These are phyloP conservation scores for Delia radicum DNA, from an alignment of 1,140 invertebrate species.

Conservation along the genomic window DNA sequence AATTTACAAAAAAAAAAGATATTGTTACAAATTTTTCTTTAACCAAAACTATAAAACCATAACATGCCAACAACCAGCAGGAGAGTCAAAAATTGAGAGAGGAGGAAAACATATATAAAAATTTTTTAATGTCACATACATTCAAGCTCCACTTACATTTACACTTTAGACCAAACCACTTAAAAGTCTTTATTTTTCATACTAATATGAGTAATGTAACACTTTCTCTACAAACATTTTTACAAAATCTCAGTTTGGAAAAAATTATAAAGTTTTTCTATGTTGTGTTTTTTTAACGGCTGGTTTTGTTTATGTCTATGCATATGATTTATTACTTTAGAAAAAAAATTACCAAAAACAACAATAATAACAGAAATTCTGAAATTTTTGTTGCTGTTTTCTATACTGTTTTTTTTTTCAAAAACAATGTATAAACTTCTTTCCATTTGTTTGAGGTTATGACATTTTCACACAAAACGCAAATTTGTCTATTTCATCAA, in stretches of 20 bases:
- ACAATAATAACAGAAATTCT: neutral
- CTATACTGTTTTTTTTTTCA: neutral
- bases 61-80: neutral
- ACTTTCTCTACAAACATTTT: neutral
- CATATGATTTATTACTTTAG: conserved; percentile 22
- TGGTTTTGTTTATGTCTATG: conserved; percentile 22
- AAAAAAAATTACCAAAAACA: neutral
- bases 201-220: neutral
- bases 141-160: neutral
- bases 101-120: too few relatives aligned
- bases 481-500: conserved; percentile 24
- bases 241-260: neutral
- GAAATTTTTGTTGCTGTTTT: neutral
- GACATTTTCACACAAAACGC: conserved; percentile 22
- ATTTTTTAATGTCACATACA: conserved; percentile 13
- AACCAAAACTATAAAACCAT: neutral
- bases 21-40: conserved; percentile 16
- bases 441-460: conserved; percentile 22
- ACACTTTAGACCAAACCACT: conserved; percentile 6
- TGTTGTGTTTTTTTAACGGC: conserved; percentile 9
- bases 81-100: too few relatives aligned
- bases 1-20: conserved; percentile 9
- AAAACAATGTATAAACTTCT: conserved; percentile 1
- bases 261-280: neutral
- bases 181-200: neutral